Evolutionary conservation across 1,140 invertebrate genomes (phyloP).

Genomic region (Aphaenogaster rudis): DNA sequence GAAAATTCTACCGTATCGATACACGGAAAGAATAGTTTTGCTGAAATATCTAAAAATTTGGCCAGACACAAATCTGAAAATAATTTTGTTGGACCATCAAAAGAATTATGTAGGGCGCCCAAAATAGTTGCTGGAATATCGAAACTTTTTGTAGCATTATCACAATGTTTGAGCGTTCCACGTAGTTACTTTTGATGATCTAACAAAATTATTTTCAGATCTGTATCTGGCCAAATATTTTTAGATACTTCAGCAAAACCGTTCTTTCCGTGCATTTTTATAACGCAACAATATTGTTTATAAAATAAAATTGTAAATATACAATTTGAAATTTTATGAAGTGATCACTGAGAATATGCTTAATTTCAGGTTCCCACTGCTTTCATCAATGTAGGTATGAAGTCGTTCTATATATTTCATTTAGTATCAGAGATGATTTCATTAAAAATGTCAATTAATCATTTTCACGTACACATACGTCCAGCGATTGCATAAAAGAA

Average conservation of each 20-base stretch:
- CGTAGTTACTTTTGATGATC: no score
- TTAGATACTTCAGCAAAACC: no score
- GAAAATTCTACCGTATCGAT: neutral
- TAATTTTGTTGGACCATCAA: no score
- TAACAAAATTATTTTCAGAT: no score
- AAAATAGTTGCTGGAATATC: no score
- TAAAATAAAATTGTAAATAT: neutral
- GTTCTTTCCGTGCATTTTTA: neutral
- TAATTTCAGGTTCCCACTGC: neutral
- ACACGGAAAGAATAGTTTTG: no score
- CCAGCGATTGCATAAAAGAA: neutral
- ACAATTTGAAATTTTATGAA: neutral
- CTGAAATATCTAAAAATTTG: no score
- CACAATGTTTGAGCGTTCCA: no score
- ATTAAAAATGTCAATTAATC: slow-evolving; percentile 25
- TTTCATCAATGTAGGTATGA: neutral
- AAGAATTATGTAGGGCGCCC: no score
- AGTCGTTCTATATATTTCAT: neutral
- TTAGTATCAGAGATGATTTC: neutral
- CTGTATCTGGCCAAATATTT: no score
- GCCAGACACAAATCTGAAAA: no score
- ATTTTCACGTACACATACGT: neutral
- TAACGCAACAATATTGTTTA: neutral
- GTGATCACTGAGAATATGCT: neutral
- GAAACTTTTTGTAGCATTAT: no score